Evolutionary conservation across 2,888 invertebrate species (phyloP).

Genomic region (Unio delphinus): DNA sequence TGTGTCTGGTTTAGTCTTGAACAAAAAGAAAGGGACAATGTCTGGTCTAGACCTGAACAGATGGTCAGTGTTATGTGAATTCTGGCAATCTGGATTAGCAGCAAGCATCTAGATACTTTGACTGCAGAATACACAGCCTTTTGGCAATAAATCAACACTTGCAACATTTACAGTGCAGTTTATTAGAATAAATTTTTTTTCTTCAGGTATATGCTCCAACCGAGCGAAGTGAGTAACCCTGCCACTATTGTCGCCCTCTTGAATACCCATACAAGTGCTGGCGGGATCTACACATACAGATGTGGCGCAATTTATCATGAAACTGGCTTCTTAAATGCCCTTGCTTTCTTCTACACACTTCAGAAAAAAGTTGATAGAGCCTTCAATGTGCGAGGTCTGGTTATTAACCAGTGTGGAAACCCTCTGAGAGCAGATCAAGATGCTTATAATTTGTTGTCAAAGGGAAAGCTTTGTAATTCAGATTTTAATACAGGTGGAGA

Average conservation of each 20-base stretch:
- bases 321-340: constrained; percentile 56
- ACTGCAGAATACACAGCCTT: too few relatives aligned
- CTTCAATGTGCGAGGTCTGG: constrained; percentile 45
- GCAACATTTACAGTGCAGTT: too few relatives aligned
- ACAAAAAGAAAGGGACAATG: too few relatives aligned
- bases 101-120: too few relatives aligned
- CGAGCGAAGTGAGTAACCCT: constrained; percentile 32
- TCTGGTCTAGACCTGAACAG: too few relatives aligned
- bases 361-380: constrained; percentile 2
- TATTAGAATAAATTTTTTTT: background rate
- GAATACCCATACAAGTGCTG: constrained; percentile 48
- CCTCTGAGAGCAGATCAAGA: constrained; percentile 57
- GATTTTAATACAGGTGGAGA: constrained; percentile 32
- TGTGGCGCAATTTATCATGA: constrained; percentile 54
- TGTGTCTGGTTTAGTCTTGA: too few relatives aligned
- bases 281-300: constrained; percentile 42
- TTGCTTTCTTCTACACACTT: constrained; percentile 65
- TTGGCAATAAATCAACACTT: too few relatives aligned
- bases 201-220: constrained; percentile 33
- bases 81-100: too few relatives aligned
- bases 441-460: constrained; percentile 62
- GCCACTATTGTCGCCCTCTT: constrained; percentile 50
- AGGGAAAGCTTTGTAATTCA: constrained; percentile 62
- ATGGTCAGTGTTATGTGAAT: too few relatives aligned
- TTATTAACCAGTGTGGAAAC: constrained; percentile 63